Base-by-base conservation (phyloP, 2,797 vertebrate genomes). In the Glyptemys insculpta region DNA sequence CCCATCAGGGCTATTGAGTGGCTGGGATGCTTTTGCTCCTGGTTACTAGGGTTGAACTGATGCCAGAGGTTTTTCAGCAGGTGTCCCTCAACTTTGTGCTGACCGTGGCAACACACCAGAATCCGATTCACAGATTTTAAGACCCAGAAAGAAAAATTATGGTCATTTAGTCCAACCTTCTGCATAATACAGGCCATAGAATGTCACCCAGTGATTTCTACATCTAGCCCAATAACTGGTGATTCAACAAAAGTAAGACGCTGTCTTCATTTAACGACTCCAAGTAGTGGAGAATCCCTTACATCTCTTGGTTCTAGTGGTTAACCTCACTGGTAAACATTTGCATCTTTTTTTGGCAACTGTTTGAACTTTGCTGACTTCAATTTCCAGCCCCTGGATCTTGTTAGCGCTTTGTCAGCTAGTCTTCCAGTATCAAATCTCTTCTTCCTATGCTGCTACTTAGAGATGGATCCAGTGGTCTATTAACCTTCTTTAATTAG, bases 381-480 rank as follows among this genome's bases (percentile, higher is more conserved):
- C 62, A 19, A 19, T 92, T 84, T 74, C 14, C 29, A 79, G 21
- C 1, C 91, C 5, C 18, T 57, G 21, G 3, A 37, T 54, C 52
- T 74, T 44, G 29, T n/a, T 19, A 16, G 31, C 16, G 3, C 0
- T 8, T 54, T 74, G 53, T 47, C 21, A 2, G 3, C 47, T 19
- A 18, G 76, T 79, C 19, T 12, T 79, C 31, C 82, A 83, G 5
- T 47, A 31, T 52, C 29, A 83, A 65, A n/a, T 54, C 50, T 4
- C 8, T 90, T 76, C n/a, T 12, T 85, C 23, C 11, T 84, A 1
- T 25, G 83, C 25, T 29, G 2, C 27, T 76, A 31, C 85, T 94
- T 91, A 54, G 5, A 59, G 86, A 49, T 1, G 3, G 37, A 74
- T 19, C 79, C 21, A 86, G 29, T 16, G 12, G 7, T 79, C 83